Evolutionary conservation across 2,888 invertebrate species (phyloP).

Genomic region (Cheilosia pagana): DNA sequence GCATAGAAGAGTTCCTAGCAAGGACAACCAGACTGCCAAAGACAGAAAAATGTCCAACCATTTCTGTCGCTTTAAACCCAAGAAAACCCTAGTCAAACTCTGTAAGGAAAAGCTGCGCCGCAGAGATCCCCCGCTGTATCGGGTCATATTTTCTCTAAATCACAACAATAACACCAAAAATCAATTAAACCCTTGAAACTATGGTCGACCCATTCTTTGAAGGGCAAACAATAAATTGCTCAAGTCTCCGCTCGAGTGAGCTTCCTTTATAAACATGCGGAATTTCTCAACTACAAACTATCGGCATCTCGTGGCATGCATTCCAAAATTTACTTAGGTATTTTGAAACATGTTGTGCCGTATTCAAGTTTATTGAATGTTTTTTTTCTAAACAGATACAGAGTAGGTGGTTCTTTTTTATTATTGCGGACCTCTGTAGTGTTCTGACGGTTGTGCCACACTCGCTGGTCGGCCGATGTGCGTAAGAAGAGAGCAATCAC

Average conservation of each 20-base stretch:
- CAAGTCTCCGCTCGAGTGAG: neutral
- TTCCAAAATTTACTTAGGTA: neutral
- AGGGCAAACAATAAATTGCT: neutral
- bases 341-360: neutral
- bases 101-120: no score
- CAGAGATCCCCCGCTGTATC: neutral
- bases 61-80: no score
- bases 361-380: neutral
- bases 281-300: neutral
- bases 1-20: no score
- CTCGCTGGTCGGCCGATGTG: neutral
- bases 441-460: neutral
- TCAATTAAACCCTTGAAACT: neutral
- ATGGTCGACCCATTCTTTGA: neutral
- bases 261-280: neutral
- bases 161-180: neutral
- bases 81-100: no score
- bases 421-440: neutral
- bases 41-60: no score
- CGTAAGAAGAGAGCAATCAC: constrained; percentile 26
- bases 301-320: no score
- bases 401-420: neutral
- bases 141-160: neutral
- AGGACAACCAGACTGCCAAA: no score
- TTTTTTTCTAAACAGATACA: neutral